phyloP scores from a whole-genome alignment of 2,797 vertebrate species.

The Micropoecilia bifurca region DNA sequence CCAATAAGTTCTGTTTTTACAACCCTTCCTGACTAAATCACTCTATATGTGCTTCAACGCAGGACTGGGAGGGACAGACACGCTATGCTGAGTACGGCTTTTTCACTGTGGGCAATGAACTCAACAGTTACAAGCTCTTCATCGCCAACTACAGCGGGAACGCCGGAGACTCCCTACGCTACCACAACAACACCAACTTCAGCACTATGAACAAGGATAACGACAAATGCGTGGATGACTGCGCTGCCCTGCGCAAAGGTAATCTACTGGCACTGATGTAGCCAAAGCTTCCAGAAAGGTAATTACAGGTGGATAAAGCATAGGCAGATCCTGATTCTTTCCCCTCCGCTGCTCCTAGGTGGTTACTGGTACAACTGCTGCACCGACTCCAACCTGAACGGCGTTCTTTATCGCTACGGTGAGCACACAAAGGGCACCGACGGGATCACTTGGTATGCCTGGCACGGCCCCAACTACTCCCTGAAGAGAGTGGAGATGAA shows the following conservation, averaged over 20 bases:
- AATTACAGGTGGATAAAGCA: not conserved
- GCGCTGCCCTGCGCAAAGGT: constrained; percentile 93
- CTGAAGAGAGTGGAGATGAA: constrained; percentile 97
- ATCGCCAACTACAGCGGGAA: constrained; percentile 92
- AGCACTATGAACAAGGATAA: constrained; percentile 98
- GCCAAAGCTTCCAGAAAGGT: not conserved
- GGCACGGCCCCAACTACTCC: constrained; percentile 95
- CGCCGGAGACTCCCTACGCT: constrained; percentile 89
- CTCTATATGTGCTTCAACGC: constrained; percentile 43
- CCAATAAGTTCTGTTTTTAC: constrained; percentile 16
- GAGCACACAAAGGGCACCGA: constrained; percentile 88
- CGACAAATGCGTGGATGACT: constrained; percentile 96
- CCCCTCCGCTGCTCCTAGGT: constrained; percentile 75
- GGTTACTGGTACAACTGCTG: constrained; percentile 99
- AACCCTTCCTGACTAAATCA: constrained; percentile 31
- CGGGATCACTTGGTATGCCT: constrained; percentile 97
- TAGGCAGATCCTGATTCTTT: constrained; percentile 8
- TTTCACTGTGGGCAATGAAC: constrained; percentile 88
- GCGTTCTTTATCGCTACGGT: constrained; percentile 90
- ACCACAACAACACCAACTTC: constrained; percentile 99
- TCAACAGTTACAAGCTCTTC: constrained; percentile 95
- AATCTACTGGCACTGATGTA: constrained; percentile 25
- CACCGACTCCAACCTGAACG: constrained; percentile 97
- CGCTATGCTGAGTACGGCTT: constrained; percentile 90
- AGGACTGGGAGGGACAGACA: constrained; percentile 93